These are phyloP conservation scores for Todiramphus chloris DNA, from an alignment of 2,113 vertebrate species.

Conservation along the genomic window DNA sequence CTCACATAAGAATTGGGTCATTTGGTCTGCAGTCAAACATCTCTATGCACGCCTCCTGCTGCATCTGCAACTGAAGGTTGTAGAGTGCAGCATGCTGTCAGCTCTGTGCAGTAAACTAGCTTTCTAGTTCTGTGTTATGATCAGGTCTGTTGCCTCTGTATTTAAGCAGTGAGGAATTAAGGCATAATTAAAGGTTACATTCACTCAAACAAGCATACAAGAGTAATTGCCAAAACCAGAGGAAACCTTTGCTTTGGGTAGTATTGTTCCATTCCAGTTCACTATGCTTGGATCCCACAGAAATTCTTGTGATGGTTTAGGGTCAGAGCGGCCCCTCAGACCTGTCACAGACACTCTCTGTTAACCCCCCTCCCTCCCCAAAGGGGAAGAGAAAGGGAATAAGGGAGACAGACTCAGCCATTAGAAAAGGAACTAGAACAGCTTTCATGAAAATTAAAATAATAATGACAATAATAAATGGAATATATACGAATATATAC, in stretches of 20 bases:
- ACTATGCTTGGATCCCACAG: background rate
- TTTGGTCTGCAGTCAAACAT: background rate
- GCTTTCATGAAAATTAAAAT: too few relatives aligned
- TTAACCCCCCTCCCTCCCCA: too few relatives aligned
- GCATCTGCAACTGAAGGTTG: background rate
- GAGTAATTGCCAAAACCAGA: background rate
- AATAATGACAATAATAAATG: too few relatives aligned
- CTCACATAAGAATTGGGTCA: background rate
- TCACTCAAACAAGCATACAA: background rate
- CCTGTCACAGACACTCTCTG: too few relatives aligned
- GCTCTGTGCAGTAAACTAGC: background rate
- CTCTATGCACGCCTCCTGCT: background rate
- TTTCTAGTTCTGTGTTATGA: background rate
- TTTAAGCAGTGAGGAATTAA: background rate
- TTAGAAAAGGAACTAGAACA: too few relatives aligned
- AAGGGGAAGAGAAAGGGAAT: too few relatives aligned
- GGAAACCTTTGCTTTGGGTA: background rate
- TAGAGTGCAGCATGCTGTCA: background rate
- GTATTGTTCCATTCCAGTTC: background rate
- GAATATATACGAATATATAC: too few relatives aligned
- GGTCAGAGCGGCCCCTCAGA: too few relatives aligned
- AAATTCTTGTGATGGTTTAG: background rate
- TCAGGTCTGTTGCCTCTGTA: background rate
- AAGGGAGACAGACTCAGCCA: too few relatives aligned
- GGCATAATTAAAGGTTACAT: background rate